These are phyloP conservation scores for Allobates femoralis DNA, from an alignment of 2,797 vertebrate genomes.

Conservation along the genomic window DNA sequence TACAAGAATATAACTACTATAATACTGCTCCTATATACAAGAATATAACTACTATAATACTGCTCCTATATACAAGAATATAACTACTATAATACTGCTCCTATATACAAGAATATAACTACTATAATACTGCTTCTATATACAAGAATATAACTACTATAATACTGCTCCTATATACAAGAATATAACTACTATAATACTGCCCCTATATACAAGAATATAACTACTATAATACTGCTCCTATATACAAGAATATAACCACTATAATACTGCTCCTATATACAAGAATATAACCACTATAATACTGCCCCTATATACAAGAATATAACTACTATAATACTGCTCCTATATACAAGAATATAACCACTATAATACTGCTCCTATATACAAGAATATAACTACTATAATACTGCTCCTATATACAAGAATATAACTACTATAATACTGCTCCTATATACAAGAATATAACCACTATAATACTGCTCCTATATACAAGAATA, in stretches of 20 bases:
- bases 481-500: not conserved
- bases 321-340: constrained; percentile 4
- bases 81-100: constrained; percentile 4
- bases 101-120: not conserved
- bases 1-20: constrained; percentile 19
- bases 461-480: constrained; percentile 6
- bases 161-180: constrained; percentile 2
- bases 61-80: not conserved
- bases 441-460: not conserved
- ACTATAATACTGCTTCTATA: constrained; percentile 3
- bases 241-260: not conserved
- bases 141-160: not conserved
- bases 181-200: constrained; percentile 14
- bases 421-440: not conserved
- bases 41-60: constrained; percentile 25
- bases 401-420: not conserved
- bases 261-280: not conserved
- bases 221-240: no score
- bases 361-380: not conserved
- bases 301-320: not conserved
- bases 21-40: constrained; percentile 2
- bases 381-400: not conserved
- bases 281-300: not conserved
- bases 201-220: not conserved
- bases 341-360: constrained; percentile 3